These are phyloP conservation scores for Catocala nupta DNA, from an alignment of 2,888 invertebrate species.

Conservation along the genomic window DNA sequence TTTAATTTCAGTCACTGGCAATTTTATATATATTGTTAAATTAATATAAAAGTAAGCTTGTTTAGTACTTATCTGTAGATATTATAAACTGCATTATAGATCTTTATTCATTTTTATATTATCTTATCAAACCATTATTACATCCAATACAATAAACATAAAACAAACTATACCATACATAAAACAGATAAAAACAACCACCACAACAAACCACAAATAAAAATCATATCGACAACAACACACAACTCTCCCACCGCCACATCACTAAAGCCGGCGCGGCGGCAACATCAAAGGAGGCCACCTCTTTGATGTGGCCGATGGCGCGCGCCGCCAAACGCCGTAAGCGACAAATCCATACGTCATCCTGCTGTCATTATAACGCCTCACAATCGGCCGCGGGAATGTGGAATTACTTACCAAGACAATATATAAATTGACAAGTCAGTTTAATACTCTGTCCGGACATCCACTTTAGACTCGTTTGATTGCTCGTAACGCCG, in stretches of 20 bases:
- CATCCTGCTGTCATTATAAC: conserved; percentile 87
- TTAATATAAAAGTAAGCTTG: no score
- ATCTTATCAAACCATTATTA: no score
- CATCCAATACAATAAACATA: no score
- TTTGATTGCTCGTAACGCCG: conserved; percentile 34
- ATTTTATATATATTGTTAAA: no score
- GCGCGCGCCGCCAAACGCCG: conserved; percentile 86
- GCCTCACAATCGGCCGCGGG: conserved; percentile 83
- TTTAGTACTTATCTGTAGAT: no score
- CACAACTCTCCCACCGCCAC: conserved; percentile 54
- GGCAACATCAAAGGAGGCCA: conserved; percentile 86
- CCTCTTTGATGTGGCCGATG: conserved; percentile 87
- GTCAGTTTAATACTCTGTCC: conserved; percentile 78
- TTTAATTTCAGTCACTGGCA: no score
- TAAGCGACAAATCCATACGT: conserved; percentile 88
- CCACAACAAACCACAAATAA: not conserved
- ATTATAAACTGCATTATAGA: no score
- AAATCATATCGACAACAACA: conserved; percentile 57
- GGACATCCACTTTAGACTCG: conserved; percentile 36
- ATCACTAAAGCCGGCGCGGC: conserved; percentile 78
- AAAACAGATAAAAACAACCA: not conserved
- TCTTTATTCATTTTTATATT: no score
- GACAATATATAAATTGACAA: conserved; percentile 87
- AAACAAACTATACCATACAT: no score
- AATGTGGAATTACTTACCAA: conserved; percentile 85